phyloP scores from a whole-genome alignment of 2,113 vertebrate species.

The Peromyscus polionotus region DNA sequence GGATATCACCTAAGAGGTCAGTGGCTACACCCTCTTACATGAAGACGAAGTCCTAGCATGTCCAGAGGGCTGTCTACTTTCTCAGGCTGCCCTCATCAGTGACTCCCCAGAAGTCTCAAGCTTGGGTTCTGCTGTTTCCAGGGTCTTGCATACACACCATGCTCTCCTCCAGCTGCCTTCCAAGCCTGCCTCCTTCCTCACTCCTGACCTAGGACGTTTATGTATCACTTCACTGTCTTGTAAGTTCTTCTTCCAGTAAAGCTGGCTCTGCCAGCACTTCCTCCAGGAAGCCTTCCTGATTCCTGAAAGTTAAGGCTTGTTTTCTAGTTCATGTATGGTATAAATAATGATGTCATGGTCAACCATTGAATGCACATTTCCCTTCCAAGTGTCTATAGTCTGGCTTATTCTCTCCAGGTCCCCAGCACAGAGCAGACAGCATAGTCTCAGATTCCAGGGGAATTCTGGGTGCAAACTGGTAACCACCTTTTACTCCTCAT shows the following conservation, averaged over 20 bases:
- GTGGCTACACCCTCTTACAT: not conserved
- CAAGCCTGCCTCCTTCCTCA: not conserved
- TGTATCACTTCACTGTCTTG: not conserved
- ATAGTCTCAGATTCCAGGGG: not conserved
- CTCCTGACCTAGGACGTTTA: not conserved
- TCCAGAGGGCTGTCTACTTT: not conserved
- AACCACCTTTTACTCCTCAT: not conserved
- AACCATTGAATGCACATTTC: not conserved
- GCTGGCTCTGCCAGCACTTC: not conserved
- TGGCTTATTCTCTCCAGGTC: not conserved
- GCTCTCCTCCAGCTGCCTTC: not conserved
- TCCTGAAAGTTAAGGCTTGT: not conserved
- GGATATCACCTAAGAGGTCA: not conserved
- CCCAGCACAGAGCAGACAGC: not conserved
- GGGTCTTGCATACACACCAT: not conserved
- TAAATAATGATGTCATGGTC: not conserved
- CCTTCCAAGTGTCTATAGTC: not conserved
- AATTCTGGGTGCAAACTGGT: slow-evolving; percentile 15
- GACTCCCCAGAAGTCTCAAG: not conserved
- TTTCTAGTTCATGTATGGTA: not conserved
- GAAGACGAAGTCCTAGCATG: not conserved
- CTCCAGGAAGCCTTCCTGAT: not conserved
- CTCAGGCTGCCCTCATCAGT: not conserved
- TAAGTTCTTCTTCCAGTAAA: not conserved
- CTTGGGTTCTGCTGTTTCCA: not conserved